Base-by-base conservation (phyloP, 2,113 vertebrate genomes). In the Phalacrocorax pelagicus region DNA sequence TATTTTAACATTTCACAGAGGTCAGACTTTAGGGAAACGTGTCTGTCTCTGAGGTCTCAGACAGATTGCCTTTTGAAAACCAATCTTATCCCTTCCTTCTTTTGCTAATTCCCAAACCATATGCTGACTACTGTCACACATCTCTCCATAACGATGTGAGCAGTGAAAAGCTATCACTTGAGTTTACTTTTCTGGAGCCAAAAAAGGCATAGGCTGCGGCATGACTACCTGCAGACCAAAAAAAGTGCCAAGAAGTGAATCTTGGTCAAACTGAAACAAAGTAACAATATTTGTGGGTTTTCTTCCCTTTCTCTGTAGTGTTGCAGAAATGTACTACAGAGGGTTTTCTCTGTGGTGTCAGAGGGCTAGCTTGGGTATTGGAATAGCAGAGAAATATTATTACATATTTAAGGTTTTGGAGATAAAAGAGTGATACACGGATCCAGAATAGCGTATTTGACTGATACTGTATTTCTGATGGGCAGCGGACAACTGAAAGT, bases 61-160 rank as follows among this genome's bases (percentile, higher is more conserved):
- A 80, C n/a, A 94, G 38, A 84, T 6, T 81, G 72, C 16, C 29
- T 89, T 92, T 81, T 92, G 89, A 95, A 96, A 94, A 94, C 75
- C 59, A 91, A 20, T 38, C 52, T 71, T 71, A 71, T 30, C 57
- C 15, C 44, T 92, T 91, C 27, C 34, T 78, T 58, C 67, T 75
- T 77, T 78, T 88, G 46, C 75, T 74, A 65, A 91, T 81, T 92
- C 47, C 83, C 46, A 12, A 73, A 36, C 59, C 47, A 44, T 81
- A 66, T 22, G 77, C 47, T 57, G 24, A 57, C 47, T 71, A 46
- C 46, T 52, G 52, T 63, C 86, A 90, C 46, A 81, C 52, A 59
- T 51, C 57, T 82, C n/a, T 59, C 55, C 32, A 13, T 59, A 92
- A 17, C 3, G 2, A 52, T 15, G 12, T 2, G 5, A 54, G n/a